Evolutionary conservation across 2,888 invertebrate species (phyloP).

Genomic region (Diarsia dahlii): DNA sequence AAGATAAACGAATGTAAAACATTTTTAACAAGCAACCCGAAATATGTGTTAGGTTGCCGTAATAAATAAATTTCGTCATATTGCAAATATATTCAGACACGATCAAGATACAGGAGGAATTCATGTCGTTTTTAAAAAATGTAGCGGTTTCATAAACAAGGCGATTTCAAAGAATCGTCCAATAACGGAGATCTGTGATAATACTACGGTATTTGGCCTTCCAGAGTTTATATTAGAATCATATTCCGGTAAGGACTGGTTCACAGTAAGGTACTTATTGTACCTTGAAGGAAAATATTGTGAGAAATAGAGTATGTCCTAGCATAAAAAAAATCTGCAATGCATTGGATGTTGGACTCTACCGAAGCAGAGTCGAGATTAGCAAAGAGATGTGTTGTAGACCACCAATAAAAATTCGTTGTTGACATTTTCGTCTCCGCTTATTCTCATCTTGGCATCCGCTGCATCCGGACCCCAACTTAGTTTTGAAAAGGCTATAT

Average conservation of each 20-base stretch:
- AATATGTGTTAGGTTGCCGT: constrained; percentile 35
- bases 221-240: constrained; percentile 16
- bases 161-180: constrained; percentile 60
- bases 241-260: constrained; percentile 13
- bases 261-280: background rate
- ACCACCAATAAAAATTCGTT: too few species aligned
- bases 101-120: constrained; percentile 64
- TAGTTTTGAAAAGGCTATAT: too few species aligned
- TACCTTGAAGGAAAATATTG: background rate
- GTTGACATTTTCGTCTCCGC: too few species aligned
- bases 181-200: constrained; percentile 58
- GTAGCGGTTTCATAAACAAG: constrained; percentile 40
- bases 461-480: too few species aligned
- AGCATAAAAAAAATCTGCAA: background rate
- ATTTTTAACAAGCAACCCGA: constrained; percentile 15
- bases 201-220: constrained; percentile 60
- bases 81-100: constrained; percentile 53
- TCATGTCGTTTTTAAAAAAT: constrained; percentile 55
- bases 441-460: too few species aligned
- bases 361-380: too few species aligned
- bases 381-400: too few species aligned
- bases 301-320: background rate
- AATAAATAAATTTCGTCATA: constrained; percentile 45
- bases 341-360: too few species aligned
- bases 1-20: constrained; percentile 24